phyloP scores from a whole-genome alignment of 2,797 vertebrate genomes.

The Melanotaenia maccullochi region DNA sequence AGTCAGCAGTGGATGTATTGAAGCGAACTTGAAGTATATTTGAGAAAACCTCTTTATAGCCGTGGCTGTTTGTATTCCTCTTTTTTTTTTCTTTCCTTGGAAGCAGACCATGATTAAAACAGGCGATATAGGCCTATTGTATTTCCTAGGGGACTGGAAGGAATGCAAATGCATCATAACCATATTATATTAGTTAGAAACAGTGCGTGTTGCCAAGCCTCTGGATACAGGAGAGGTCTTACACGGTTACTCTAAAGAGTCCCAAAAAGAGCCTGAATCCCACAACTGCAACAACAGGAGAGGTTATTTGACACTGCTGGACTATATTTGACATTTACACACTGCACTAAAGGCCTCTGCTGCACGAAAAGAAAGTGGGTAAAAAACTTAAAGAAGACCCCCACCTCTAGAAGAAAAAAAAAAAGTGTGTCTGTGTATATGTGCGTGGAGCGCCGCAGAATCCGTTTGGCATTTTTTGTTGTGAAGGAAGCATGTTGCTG shows the following conservation, averaged over 20 bases:
- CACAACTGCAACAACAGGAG: slow-evolving; percentile 63
- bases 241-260: slow-evolving; percentile 52
- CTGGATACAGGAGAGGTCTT: slow-evolving; percentile 61
- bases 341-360: slow-evolving; percentile 12
- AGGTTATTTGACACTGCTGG: slow-evolving; percentile 70
- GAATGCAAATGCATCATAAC: slow-evolving; percentile 84
- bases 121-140: slow-evolving; percentile 79
- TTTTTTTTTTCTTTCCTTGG: slow-evolving; percentile 75
- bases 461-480: slow-evolving; percentile 80
- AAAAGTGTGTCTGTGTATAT: slow-evolving; percentile 28
- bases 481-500: slow-evolving; percentile 83
- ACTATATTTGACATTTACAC: slow-evolving; percentile 72
- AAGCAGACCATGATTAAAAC: slow-evolving; percentile 79
- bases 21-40: slow-evolving; percentile 72
- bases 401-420: slow-evolving; percentile 1
- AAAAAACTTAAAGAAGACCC: slow-evolving; percentile 25
- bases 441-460: slow-evolving; percentile 66
- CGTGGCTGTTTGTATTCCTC: slow-evolving; percentile 75
- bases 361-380: slow-evolving; percentile 21
- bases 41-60: slow-evolving; percentile 67
- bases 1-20: slow-evolving; percentile 70
- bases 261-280: slow-evolving; percentile 54
- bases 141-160: slow-evolving; percentile 80
- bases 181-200: slow-evolving; percentile 81
- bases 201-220: slow-evolving; percentile 66